These are phyloP conservation scores for Antechinus flavipes DNA, from an alignment of 2,113 vertebrate genomes.

Conservation along the genomic window DNA sequence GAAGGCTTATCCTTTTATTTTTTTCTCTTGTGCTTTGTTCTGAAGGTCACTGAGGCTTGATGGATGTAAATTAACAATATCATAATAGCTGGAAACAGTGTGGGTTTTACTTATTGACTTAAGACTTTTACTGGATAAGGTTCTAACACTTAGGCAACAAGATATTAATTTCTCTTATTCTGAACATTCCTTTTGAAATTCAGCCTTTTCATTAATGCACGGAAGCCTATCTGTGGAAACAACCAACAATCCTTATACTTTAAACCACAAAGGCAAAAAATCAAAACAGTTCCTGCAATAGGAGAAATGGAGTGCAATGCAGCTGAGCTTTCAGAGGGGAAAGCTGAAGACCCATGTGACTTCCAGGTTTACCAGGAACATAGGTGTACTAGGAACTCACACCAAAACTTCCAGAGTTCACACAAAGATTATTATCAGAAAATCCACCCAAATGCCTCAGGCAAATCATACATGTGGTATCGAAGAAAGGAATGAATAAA, in stretches of 20 bases:
- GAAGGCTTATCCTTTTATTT: not conserved
- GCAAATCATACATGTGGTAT: not conserved
- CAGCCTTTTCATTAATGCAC: not conserved
- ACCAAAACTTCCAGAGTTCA: not conserved
- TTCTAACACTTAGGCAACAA: not conserved
- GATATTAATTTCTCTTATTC: not conserved
- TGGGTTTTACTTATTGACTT: not conserved
- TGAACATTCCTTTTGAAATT: not conserved
- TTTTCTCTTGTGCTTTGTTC: not conserved
- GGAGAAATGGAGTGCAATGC: not conserved
- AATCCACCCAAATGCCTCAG: not conserved
- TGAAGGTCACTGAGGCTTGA: not conserved
- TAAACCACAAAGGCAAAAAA: not conserved
- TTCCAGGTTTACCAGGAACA: not conserved
- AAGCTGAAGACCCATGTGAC: not conserved
- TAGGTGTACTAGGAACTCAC: not conserved
- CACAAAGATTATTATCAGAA: not conserved
- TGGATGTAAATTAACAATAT: not conserved
- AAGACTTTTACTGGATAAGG: not conserved
- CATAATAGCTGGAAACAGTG: not conserved
- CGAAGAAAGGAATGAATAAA: not conserved
- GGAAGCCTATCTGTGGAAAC: not conserved
- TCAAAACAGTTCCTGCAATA: not conserved
- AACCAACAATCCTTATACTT: not conserved
- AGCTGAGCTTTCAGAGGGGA: not conserved